Percentiles rank a stretch among this genome's conserved stretches.
Evolutionary conservation across 1,140 invertebrate species (phyloP).

Genomic region (Phenacoccus solenopsis): DNA sequence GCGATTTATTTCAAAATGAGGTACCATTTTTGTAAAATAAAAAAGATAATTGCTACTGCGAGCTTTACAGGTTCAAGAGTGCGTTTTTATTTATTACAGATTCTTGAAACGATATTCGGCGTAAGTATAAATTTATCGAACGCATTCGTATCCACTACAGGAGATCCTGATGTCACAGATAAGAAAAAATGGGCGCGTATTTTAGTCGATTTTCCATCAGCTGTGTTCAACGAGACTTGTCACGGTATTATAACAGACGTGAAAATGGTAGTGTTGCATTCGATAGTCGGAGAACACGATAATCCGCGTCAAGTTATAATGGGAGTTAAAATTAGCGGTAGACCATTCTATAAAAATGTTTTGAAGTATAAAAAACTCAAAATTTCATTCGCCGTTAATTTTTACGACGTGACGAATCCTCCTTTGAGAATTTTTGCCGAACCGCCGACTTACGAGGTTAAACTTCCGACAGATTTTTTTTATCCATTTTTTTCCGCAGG

Average conservation of each 20-base stretch:
- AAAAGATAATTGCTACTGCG: not conserved
- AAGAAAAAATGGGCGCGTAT: conserved; percentile 32
- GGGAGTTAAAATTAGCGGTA: not conserved
- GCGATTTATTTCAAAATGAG: conserved; percentile 1
- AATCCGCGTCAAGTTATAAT: conserved; percentile 31
- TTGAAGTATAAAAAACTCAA: conserved; percentile 20
- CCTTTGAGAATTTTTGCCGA: conserved; percentile 41
- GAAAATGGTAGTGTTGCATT: conserved; percentile 35
- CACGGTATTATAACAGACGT: not conserved
- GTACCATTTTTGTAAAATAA: not conserved
- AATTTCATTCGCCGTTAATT: conserved; percentile 39
- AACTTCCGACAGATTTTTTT: conserved; percentile 54
- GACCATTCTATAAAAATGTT: not conserved
- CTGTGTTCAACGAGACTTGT: conserved; percentile 21
- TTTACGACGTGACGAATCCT: conserved; percentile 43
- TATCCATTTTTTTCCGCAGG: conserved; percentile 43
- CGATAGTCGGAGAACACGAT: conserved; percentile 36
- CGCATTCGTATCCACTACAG: not conserved
- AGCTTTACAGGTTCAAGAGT: not conserved
- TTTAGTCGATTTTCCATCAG: conserved; percentile 32
- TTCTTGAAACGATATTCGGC: not conserved
- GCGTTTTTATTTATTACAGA: not conserved
- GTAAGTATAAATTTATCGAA: not conserved
- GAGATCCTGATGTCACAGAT: conserved; percentile 25
- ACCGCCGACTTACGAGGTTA: conserved; percentile 45